Evolutionary conservation across 2,888 invertebrate genomes (phyloP).

Genomic region (Troides oblongomaculatus): DNA sequence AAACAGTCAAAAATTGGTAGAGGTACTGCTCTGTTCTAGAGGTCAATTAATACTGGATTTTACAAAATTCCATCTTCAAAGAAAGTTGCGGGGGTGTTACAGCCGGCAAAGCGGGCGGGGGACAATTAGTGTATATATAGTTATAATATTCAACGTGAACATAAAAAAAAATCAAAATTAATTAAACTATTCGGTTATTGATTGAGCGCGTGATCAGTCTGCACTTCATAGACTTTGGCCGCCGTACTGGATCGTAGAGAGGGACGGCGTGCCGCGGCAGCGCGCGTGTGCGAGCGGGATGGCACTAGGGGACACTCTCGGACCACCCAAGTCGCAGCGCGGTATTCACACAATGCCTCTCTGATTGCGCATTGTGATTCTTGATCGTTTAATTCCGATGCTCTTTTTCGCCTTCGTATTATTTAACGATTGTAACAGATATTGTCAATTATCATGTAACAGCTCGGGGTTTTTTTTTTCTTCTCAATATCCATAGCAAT

Average conservation of each 20-base stretch:
- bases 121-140: too few relatives aligned
- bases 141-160: too few relatives aligned
- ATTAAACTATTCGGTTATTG: slow-evolving; percentile 19
- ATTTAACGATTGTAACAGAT: slow-evolving; percentile 29
- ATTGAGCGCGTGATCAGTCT: slow-evolving; percentile 21
- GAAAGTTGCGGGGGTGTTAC: too few relatives aligned
- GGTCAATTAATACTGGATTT: too few relatives aligned
- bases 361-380: slow-evolving; percentile 49
- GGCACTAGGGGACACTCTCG: slow-evolving; percentile 39
- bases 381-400: slow-evolving; percentile 59
- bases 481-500: slow-evolving; percentile 24
- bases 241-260: slow-evolving; percentile 37
- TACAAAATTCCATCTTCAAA: too few relatives aligned
- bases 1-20: too few relatives aligned
- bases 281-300: slow-evolving; percentile 41
- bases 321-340: slow-evolving; percentile 70
- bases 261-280: slow-evolving; percentile 22
- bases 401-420: slow-evolving; percentile 34
- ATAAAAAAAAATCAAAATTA: neutral
- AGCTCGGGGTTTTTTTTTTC: slow-evolving; percentile 4
- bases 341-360: slow-evolving; percentile 61
- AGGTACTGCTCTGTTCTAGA: too few relatives aligned
- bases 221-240: slow-evolving; percentile 30
- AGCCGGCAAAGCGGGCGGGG: too few relatives aligned
- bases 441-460: slow-evolving; percentile 29